These are phyloP conservation scores for Panopea generosa DNA, from an alignment of 2,888 invertebrate genomes.

Conservation along the genomic window DNA sequence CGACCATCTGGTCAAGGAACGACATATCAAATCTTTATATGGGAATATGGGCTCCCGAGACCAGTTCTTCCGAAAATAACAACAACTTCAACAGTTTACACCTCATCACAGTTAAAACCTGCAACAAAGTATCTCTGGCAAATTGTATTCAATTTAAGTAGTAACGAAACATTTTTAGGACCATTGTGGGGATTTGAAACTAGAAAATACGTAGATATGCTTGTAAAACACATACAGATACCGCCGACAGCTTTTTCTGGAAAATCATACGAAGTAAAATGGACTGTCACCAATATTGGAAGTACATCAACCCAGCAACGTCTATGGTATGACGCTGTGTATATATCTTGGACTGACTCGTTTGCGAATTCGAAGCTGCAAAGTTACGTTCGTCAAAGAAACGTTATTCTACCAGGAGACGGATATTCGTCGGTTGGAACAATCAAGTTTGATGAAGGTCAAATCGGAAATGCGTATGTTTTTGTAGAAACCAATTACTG, in stretches of 20 bases:
- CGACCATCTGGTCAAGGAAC: neutral
- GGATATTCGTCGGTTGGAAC: constrained; percentile 24
- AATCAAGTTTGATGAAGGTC: constrained; percentile 15
- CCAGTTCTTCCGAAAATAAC: neutral
- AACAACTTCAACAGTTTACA: neutral
- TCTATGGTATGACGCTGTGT: constrained; percentile 33
- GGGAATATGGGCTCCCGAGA: constrained; percentile 16
- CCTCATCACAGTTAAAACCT: neutral
- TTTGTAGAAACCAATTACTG: constrained; percentile 16
- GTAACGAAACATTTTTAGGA: constrained; percentile 31
- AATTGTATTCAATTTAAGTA: constrained; percentile 24
- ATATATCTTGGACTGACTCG: constrained; percentile 13
- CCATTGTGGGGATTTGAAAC: constrained; percentile 51
- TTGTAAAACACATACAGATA: constrained; percentile 10
- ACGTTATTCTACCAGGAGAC: constrained; percentile 23
- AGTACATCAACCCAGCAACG: constrained; percentile 10
- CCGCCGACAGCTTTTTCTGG: constrained; percentile 38
- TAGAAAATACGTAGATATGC: constrained; percentile 26
- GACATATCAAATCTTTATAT: constrained; percentile 18
- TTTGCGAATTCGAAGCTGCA: constrained; percentile 1
- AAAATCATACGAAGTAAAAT: constrained; percentile 23
- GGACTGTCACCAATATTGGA: constrained; percentile 45
- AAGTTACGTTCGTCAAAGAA: neutral
- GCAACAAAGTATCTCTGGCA: constrained; percentile 47
- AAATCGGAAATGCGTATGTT: constrained; percentile 24